Base-by-base conservation (phyloP, 1,140 invertebrate genomes). In the Tribolium madens region DNA sequence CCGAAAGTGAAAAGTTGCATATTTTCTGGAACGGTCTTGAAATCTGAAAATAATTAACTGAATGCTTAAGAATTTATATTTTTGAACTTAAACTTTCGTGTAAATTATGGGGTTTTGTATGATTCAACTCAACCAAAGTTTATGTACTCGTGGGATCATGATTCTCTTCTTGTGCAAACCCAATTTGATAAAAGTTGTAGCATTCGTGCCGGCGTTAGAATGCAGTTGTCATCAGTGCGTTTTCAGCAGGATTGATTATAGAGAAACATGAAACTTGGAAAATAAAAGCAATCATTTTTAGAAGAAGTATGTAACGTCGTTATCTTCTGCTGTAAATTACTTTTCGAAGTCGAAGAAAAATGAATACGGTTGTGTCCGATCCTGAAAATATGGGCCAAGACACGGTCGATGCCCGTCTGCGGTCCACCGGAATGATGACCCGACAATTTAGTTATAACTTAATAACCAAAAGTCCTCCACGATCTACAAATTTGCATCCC, bases 351-450 rank as follows among this genome's bases (percentile, higher is more conserved):
- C 15, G 17, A 57, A 57, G 52, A 57, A 57, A 57, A 57, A 57
- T 57, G 57, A 64, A 64, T 64, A 14, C 31, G 10, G 31, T 64
- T 33, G 26, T 64, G 57, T 13, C 21, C 21, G 57, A 26, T 14
- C 57, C 21, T 42, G 57, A 18, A 64, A 64, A 64, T 33, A 36
- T 64, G 57, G 57, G 53, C 53, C 53, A 60, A 60, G 17, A 18
- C 53, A 60, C 53, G 53, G 57, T 64, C 57, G 57, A 64, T 64
- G 57, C 57, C 57, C 57, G 57, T 64, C 57, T 64, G 57, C 31
- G 57, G 57, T 64, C 57, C 57, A 64, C 26, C 21, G 57, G 57
- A 26, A 57, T 26, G 52, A 64, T 33, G 57, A 4, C 57, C 26
- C 57, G 57, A 64, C 57, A 64, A 64, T 64, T 64, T 64, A 26